Conservation (phyloP, 2,888 invertebrate species). For the Eretmocerus hayati region DNA sequence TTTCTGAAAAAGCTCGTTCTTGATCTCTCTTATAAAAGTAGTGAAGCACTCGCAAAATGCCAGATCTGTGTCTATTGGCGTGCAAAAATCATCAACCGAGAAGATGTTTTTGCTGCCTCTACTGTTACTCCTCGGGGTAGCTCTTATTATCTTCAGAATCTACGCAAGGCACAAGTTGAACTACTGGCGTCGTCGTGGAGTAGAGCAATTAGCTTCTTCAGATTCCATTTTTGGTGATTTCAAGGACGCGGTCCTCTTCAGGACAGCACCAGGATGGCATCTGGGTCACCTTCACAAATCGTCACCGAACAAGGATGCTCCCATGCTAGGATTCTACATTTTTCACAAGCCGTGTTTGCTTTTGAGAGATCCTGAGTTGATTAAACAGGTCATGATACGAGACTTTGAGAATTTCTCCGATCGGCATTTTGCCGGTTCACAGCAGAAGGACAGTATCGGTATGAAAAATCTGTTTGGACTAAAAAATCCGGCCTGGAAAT, state of each 20-base stretch:
- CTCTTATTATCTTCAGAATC: slow-evolving; percentile 3
- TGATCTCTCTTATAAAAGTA: too few species aligned
- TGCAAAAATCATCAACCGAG: too few species aligned
- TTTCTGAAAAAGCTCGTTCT: too few species aligned
- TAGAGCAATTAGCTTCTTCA: slow-evolving; percentile 28
- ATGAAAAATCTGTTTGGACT: slow-evolving; percentile 45
- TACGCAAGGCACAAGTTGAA: slow-evolving; percentile 33
- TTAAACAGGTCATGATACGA: slow-evolving; percentile 47
- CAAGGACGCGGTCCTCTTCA: slow-evolving; percentile 35
- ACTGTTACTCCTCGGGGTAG: neutral
- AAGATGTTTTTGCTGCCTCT: slow-evolving; percentile 1
- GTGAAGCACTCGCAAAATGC: too few species aligned
- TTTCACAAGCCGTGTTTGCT: slow-evolving; percentile 49
- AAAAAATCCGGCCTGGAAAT: slow-evolving; percentile 51
- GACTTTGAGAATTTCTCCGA: slow-evolving; percentile 50
- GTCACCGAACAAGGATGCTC: slow-evolving; percentile 25
- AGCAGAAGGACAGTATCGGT: slow-evolving; percentile 44
- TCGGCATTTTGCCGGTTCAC: slow-evolving; percentile 44
- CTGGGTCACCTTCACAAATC: slow-evolving; percentile 31
- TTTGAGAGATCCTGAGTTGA: slow-evolving; percentile 46
- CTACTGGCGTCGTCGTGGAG: slow-evolving; percentile 37
- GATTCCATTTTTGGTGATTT: slow-evolving; percentile 38
- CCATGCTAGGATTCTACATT: slow-evolving; percentile 49
- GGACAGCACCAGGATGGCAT: slow-evolving; percentile 35
- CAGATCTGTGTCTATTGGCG: too few species aligned